Base-by-base conservation (phyloP, 92 coral and sea anemone genomes). In the Virgularia gustaviana region DNA sequence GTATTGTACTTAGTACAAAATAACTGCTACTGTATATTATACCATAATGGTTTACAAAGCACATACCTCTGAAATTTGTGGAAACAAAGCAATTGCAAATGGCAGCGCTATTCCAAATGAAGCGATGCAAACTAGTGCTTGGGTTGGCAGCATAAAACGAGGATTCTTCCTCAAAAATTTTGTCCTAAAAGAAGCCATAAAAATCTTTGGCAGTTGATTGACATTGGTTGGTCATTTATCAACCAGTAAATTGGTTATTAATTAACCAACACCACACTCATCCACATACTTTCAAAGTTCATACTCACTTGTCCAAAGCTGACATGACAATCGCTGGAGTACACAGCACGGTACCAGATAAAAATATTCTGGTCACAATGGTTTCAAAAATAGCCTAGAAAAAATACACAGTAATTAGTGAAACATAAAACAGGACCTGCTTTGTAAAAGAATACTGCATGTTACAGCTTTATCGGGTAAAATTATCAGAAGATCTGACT, bases 301-400 rank as follows among this genome's bases (percentile, higher is more conserved):
- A n/a, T n/a, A n/a, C 18, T 51, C 84, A 94, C 99, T 96, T 87
- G 80, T 94, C 99, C 70, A 94, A 77, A 2, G 88, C 66, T 36
- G 88, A 83, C 94, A 94, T 94, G 5, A 81, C 60, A 65, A 94
- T 41, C 11, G 96, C 94, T 36, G 99, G 99, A 34, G 88, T 63
- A 7, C 90, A 82, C 31, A 94, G 77, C 7, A 85, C 84, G 19
- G 99, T 91, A 9, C 88, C 88, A 38, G 99, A 90, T 9, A 94
- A 81, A 58, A 87, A 37, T 3, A 94, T 70, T 53, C 99, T 80
- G 0, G 99, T 94, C 6, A 94, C 44, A 7, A 96, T 84, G 19
- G 99, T 94, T 86, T 94, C 99, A 74, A 87, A 94, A 61, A 94
- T 88, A 16, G 97, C 97, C 97, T 90, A 65, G 32, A 33, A 57